phyloP scores from a whole-genome alignment of 2,113 vertebrate species.

The Rana temporaria region DNA sequence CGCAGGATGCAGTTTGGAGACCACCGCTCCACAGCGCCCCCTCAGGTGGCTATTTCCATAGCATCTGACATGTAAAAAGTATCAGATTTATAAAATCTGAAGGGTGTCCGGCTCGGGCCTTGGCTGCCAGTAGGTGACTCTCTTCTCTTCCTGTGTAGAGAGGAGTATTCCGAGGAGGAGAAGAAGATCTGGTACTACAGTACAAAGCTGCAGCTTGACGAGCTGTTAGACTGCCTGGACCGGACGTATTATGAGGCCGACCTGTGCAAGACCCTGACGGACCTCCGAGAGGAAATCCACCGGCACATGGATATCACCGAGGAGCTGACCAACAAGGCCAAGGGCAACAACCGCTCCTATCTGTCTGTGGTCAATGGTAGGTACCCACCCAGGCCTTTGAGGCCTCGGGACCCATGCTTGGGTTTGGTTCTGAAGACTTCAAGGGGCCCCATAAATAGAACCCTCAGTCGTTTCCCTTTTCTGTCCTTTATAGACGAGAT shows the following conservation, averaged over 20 bases:
- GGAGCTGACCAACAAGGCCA: conserved; percentile 93
- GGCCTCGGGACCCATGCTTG: too few species aligned
- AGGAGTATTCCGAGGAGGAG: conserved; percentile 90
- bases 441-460: too few species aligned
- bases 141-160: conserved; percentile 69
- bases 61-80: too few species aligned
- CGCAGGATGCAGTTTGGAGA: too few species aligned
- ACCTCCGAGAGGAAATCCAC: conserved; percentile 90
- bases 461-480: too few species aligned
- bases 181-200: conserved; percentile 98
- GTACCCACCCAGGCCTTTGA: background rate
- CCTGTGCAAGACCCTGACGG: conserved; percentile 86
- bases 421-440: too few species aligned
- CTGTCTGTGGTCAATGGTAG: conserved; percentile 91
- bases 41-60: too few species aligned
- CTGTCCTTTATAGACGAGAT: conserved; percentile 36
- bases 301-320: conserved; percentile 95
- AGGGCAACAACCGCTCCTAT: conserved; percentile 90
- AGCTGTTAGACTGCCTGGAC: conserved; percentile 87
- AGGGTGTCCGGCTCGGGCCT: too few species aligned
- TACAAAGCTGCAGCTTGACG: conserved; percentile 88
- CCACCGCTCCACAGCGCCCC: too few species aligned
- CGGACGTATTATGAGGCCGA: conserved; percentile 94
- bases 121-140: background rate
- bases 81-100: too few species aligned